Evolutionary conservation across 2,888 invertebrate species (phyloP), one percentile per base, ranked within the genome.

Genomic region (Meloe dianella): DNA sequence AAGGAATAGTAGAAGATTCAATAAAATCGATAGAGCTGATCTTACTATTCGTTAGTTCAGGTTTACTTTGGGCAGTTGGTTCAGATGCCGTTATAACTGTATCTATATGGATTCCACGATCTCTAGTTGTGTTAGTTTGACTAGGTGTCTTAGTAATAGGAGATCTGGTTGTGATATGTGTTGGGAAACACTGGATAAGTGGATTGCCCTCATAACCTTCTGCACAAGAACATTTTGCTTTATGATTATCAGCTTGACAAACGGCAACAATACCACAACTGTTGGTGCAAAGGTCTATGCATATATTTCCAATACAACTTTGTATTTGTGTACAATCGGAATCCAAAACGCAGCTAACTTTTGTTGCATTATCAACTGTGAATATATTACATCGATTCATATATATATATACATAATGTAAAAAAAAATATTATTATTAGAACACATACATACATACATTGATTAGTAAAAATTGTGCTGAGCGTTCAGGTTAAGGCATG

Each of bases 151-250:
- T 63, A 20, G 27, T 35, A 12, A 58, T 20, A 29, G 51, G 62
- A 56, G 61, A n/a, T 60, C 32, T 51, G 38, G 68, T 66, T n/a
- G 61, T 38, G 57, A 58, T 61, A 14, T 10, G 27, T 35, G 60
- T n/a, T 51, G 77, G 78, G 58, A 74, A 74, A 79, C 88, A 88
- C 72, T 85, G 83, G 60, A 85, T 78, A 71, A 84, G 83, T n/a
- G 88, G 84, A 80, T 88, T 86, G 71, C 87, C 87, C 67, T 83
- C 79, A 76, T 83, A 86, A 27, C 86, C 86, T 41, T 80, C 73
- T 41, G 84, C 82, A 75, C 85, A 86, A 72, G 73, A 77, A 75
- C 86, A 86, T 71, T 81, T 77, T 67, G 85, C 85, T 76, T 81
- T 84, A 82, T 87, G 87, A 74, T 84, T 84, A 77, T 82, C 79